Evolutionary conservation across 1,140 invertebrate species (phyloP), one percentile per base, ranked within the genome.

Genomic region (Tribolium castaneum): DNA sequence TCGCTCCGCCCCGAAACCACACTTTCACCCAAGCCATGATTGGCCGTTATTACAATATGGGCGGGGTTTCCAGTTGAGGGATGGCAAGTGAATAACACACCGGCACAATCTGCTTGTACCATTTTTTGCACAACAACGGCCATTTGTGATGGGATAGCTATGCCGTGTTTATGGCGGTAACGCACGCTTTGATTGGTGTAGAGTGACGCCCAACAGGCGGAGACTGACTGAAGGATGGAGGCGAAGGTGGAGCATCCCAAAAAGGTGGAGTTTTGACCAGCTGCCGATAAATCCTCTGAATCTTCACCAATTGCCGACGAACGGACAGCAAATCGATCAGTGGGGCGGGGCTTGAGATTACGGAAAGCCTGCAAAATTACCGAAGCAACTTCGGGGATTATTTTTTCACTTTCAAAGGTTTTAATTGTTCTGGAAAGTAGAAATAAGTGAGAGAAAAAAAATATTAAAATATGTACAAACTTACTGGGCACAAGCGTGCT

Each of bases 251-350:
- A 85, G 34, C 94, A 89, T 3, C 94, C 93, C 0, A 97, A 86
- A 78, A 92, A 90, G 0, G 94, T 96, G 50, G 92, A 90, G 87
- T 96, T 94, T 88, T 97, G 95, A 14, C 95, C 95, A n/a, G 95
- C 95, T 3, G 93, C 92, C 0, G 94, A 96, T 85, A 90, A 83
- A 86, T 93, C 93, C 72, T 91, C 90, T 5, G 92, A 91, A 87
- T 97, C 95, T 89, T 96, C 95, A 2, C 92, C 92, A 59, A 93
- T 88, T 30, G 92, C 94, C 84, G 77, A 78, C 2, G 84, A 85
- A 16, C 84, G 39, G 7, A 85, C 83, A 3, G 84, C 84, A 82
- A 83, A 85, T 73, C 78, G 9, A 16, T 66, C 78, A 12, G n/a
- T 10, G 14, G 78, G 66, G 10, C 22, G n/a, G 70, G 66, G 50